Percentiles rank a stretch among this genome's conserved stretches.
These are phyloP conservation scores for Tupiocoris notatus DNA, from an alignment of 2,888 invertebrate genomes.

Conservation along the genomic window DNA sequence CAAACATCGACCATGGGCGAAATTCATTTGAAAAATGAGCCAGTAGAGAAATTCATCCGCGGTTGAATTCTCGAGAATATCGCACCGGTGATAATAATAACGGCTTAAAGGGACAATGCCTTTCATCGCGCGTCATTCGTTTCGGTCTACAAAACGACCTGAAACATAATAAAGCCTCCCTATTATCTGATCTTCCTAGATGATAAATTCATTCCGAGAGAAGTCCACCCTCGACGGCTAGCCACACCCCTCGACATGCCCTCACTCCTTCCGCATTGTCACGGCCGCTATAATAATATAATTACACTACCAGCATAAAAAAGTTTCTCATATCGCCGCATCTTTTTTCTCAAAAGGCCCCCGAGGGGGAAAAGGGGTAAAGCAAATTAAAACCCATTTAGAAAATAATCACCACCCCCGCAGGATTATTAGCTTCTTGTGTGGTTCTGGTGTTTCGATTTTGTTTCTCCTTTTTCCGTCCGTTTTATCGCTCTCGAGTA, in stretches of 20 bases:
- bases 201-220: slow-evolving; percentile 18
- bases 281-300: slow-evolving; percentile 14
- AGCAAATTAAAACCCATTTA: slow-evolving; percentile 25
- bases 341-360: neutral
- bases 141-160: too few relatives aligned
- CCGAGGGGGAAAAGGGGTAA: slow-evolving; percentile 1
- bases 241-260: slow-evolving; percentile 5
- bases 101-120: too few relatives aligned
- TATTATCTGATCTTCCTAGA: slow-evolving; percentile 18
- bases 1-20: too few relatives aligned
- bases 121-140: too few relatives aligned
- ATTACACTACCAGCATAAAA: slow-evolving; percentile 11
- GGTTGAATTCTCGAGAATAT: too few relatives aligned
- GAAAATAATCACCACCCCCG: slow-evolving; percentile 9
- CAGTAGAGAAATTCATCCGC: too few relatives aligned
- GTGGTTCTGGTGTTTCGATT: slow-evolving; percentile 1
- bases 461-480: neutral
- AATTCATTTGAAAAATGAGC: too few relatives aligned
- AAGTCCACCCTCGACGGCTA: neutral
- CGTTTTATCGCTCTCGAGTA: too few relatives aligned
- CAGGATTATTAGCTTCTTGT: slow-evolving; percentile 21
- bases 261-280: slow-evolving; percentile 2
- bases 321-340: slow-evolving; percentile 13
- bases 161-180: too few relatives aligned
- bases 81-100: too few relatives aligned